Evolutionary conservation across 2,113 vertebrate genomes (phyloP).

Genomic region (Columba livia): DNA sequence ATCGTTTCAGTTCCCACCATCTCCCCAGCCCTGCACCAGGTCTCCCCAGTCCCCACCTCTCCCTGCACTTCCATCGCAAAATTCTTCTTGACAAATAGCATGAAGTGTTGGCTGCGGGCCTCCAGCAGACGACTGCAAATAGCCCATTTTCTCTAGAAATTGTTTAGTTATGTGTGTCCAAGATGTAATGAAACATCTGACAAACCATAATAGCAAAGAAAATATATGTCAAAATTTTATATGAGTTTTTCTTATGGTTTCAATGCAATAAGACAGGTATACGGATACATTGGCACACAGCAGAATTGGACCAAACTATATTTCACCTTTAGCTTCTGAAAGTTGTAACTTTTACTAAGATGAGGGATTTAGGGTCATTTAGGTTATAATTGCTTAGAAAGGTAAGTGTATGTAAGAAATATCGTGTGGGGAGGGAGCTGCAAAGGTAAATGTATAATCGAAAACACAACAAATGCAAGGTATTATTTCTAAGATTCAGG

Average conservation of each 20-base stretch:
- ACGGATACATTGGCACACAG: not conserved
- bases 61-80: not conserved
- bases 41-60: not conserved
- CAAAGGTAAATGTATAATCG: not conserved
- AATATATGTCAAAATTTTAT: not conserved
- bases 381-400: not conserved
- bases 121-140: not conserved
- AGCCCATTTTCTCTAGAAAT: slow-evolving; percentile 2
- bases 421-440: not conserved
- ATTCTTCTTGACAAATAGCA: not conserved
- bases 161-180: not conserved
- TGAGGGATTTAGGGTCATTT: not conserved
- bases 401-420: not conserved
- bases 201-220: not conserved
- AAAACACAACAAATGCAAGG: not conserved
- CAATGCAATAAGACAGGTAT: not conserved
- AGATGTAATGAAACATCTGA: not conserved
- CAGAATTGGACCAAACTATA: not conserved
- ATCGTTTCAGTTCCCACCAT: not conserved
- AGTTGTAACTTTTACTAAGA: not conserved
- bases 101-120: not conserved
- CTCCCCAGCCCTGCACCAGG: not conserved
- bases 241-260: not conserved
- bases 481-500: not conserved
- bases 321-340: not conserved